Percentiles rank a stretch among this genome's conserved stretches.
Conservation (phyloP, 1,140 invertebrate genomes). For the Drosophila littoralis region DNA sequence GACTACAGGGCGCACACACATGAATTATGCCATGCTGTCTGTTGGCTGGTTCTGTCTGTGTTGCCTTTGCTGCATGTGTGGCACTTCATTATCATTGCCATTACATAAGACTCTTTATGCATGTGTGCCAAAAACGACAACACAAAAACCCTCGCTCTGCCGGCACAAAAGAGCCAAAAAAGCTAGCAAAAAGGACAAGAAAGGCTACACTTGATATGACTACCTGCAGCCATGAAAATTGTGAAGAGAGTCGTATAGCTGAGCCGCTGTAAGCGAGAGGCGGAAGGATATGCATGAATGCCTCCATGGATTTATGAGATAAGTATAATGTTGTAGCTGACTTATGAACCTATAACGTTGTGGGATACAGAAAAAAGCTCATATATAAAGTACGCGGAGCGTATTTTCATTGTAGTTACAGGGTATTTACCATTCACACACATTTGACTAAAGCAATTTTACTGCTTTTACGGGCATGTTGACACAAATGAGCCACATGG, state of each 20-base stretch:
- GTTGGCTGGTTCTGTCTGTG: neutral
- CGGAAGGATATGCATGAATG: neutral
- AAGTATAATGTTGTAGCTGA: no score
- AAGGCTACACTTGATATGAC: conserved; percentile 8
- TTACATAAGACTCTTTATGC: conserved; percentile 53
- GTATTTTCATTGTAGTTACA: neutral
- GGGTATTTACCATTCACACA: neutral
- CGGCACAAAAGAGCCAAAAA: conserved; percentile 26
- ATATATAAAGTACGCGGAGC: no score
- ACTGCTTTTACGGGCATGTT: conserved; percentile 56
- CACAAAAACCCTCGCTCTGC: conserved; percentile 9
- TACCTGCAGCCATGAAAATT: neutral
- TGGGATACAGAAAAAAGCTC: no score
- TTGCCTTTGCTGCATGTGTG: conserved; percentile 41
- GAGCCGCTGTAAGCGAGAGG: neutral
- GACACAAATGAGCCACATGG: conserved; percentile 64
- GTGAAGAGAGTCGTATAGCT: neutral
- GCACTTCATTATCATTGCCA: conserved; percentile 69
- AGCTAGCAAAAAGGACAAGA: conserved; percentile 25
- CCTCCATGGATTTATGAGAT: no score
- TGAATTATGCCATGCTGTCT: conserved; percentile 44
- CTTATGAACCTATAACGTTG: no score
- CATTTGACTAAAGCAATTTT: neutral
- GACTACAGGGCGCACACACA: conserved; percentile 37
- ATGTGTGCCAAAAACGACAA: conserved; percentile 38